Conservation (phyloP, 2,797 vertebrate genomes). For the Leptatherina wallacei region DNA sequence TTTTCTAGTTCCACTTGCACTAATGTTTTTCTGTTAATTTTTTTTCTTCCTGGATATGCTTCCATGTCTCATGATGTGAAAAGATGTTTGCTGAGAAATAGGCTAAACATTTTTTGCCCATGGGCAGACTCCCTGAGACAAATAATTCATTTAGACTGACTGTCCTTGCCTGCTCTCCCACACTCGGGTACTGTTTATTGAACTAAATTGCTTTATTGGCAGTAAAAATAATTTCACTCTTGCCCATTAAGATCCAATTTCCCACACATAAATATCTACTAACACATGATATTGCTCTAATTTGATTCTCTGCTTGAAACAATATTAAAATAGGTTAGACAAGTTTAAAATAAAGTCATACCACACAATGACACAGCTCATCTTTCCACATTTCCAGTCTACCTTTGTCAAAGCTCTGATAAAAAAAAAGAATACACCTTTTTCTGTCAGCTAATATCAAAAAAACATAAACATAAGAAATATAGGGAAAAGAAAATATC, state of each 20-base stretch:
- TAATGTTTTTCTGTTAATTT: conserved; percentile 3
- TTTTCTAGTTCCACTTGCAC: neutral
- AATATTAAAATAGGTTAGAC: conserved; percentile 20
- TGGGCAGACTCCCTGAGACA: conserved; percentile 40
- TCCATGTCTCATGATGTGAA: conserved; percentile 24
- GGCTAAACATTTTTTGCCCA: conserved; percentile 26
- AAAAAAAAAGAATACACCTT: too few species aligned
- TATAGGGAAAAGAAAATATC: too few species aligned
- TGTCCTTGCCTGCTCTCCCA: conserved; percentile 19
- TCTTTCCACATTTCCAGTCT: too few species aligned
- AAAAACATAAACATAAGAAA: too few species aligned
- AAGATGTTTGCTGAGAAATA: conserved; percentile 8
- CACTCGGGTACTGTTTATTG: conserved; percentile 7
- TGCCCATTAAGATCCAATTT: conserved; percentile 35
- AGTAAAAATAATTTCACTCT: conserved; percentile 33
- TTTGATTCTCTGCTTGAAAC: conserved; percentile 26
- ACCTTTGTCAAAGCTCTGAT: too few species aligned
- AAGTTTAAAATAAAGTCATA: neutral
- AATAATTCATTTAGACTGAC: conserved; percentile 40
- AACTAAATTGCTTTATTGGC: conserved; percentile 26
- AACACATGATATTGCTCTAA: conserved; percentile 44
- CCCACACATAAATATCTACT: conserved; percentile 20
- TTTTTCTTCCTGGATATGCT: neutral
- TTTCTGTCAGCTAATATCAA: too few species aligned
- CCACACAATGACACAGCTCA: neutral